Percentiles rank a stretch among this genome's conserved stretches.
Conservation (phyloP, 2,888 invertebrate species). For the Hypomecis punctinalis region DNA sequence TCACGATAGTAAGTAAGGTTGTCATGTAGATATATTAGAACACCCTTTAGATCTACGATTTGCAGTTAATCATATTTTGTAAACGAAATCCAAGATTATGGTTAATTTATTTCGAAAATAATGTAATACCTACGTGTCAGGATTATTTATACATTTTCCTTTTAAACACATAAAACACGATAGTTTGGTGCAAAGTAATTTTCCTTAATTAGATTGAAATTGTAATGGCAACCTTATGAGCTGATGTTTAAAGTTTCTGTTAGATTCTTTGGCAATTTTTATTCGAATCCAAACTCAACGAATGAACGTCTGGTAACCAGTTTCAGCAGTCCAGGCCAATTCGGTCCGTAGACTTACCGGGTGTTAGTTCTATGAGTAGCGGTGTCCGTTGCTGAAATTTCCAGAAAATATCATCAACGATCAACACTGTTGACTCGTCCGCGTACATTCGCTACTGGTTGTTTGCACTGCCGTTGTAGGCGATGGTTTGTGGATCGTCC, state of each 20-base stretch:
- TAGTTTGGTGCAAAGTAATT: conserved; percentile 20
- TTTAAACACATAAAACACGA: conserved; percentile 9
- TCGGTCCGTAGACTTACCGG: conserved; percentile 60
- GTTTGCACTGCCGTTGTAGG: conserved; percentile 81
- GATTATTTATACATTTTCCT: conserved; percentile 22
- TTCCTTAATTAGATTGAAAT: conserved; percentile 34
- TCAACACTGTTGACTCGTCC: conserved; percentile 72
- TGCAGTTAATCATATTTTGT: neutral
- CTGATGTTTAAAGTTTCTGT: conserved; percentile 67
- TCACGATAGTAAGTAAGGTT: conserved; percentile 65
- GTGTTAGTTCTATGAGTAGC: conserved; percentile 70
- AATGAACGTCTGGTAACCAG: conserved; percentile 51
- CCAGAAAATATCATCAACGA: conserved; percentile 81
- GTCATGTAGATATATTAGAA: conserved; percentile 54
- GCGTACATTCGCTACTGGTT: conserved; percentile 70
- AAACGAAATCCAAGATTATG: neutral
- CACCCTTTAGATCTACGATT: neutral
- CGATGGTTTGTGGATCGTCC: conserved; percentile 85
- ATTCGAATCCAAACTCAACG: conserved; percentile 60
- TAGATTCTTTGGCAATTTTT: conserved; percentile 20
- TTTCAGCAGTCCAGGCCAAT: conserved; percentile 70
- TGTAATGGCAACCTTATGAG: conserved; percentile 75
- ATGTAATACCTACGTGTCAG: conserved; percentile 13
- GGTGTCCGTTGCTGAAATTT: conserved; percentile 83
- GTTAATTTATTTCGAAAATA: conserved; percentile 1